Base-by-base conservation (phyloP, 1,140 invertebrate species). In the Lepidotrigona ventralis region DNA sequence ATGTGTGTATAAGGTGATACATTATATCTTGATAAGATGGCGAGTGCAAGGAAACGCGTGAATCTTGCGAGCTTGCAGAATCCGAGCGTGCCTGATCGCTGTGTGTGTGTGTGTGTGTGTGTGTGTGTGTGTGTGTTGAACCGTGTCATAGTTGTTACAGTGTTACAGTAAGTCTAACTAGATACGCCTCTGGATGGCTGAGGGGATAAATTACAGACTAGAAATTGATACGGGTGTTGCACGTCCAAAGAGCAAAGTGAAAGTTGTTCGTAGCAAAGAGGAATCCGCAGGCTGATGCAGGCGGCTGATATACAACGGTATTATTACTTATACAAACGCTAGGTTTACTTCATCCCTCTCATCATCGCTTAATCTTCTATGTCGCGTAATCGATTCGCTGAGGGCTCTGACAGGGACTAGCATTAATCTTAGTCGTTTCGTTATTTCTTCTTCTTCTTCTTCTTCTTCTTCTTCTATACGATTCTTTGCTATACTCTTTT, bases 251-350 rank as follows among this genome's bases (percentile, higher is more conserved):
- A 76, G 85, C 71, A 72, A 79, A 77, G 39, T 79, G 80, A 83
- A 53, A 70, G 71, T 86, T 87, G 15, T 53, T 60, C 83, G 81
- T 84, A 85, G 83, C 80, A 86, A 90, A 87, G 83, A 85, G 81
- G 73, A 79, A 90, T 88, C 77, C 71, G 71, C 78, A 81, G 81
- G 83, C 82, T 77, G 83, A 83, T 76, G 83, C 85, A 81, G 80
- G 53, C 77, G 74, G 81, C 70, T 84, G 86, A 85, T 90, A 89
- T 83, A 90, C 69, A 86, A 87, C 85, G 77, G 84, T 87, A 90
- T 90, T 87, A 90, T 90, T 89, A 83, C 83, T 89, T 84, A 70
- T 90, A 88, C 82, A 85, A 88, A 87, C 81, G 72, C 79, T 76
- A 87, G 58, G 69, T 84, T 84, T 74, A 77, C 73, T 58, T 79